These are phyloP conservation scores for Microctonus brassicae DNA, from an alignment of 2,888 invertebrate species.

Conservation along the genomic window DNA sequence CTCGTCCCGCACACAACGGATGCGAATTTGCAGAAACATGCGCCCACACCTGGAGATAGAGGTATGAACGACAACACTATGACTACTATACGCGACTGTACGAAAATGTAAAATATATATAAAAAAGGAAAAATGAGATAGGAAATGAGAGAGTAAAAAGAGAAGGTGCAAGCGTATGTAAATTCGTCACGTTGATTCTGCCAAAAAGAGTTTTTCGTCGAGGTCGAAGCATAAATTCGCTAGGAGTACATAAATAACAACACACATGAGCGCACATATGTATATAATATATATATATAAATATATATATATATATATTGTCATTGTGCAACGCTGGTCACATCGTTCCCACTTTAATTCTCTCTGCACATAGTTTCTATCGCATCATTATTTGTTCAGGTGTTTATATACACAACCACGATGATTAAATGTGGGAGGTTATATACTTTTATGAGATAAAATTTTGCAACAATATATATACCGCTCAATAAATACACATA, in stretches of 20 bases:
- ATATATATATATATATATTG: not conserved
- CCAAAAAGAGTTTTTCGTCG: constrained; percentile 27
- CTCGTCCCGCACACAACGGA: constrained; percentile 5
- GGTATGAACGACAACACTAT: constrained; percentile 20
- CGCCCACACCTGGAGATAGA: constrained; percentile 21
- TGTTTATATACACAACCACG: constrained; percentile 27
- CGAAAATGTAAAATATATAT: not conserved
- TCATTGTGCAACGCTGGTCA: not conserved
- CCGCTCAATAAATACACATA: not conserved
- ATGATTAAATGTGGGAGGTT: constrained; percentile 21
- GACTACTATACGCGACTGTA: constrained; percentile 17
- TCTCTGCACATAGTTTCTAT: constrained; percentile 13
- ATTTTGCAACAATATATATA: constrained; percentile 1
- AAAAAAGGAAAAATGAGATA: not conserved
- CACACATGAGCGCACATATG: constrained; percentile 25
- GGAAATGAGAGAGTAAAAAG: not conserved
- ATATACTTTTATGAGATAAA: constrained; percentile 16
- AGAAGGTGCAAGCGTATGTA: constrained; percentile 29
- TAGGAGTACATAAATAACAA: constrained; percentile 37
- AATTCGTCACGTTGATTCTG: constrained; percentile 39
- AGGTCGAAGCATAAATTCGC: constrained; percentile 34
- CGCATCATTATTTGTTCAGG: constrained; percentile 35
- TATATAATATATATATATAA: not conserved
- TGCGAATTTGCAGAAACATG: constrained; percentile 36
- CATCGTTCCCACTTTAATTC: constrained; percentile 8